Evolutionary conservation across 2,888 invertebrate species (phyloP).

Genomic region (Pseudeuparius sepicola): DNA sequence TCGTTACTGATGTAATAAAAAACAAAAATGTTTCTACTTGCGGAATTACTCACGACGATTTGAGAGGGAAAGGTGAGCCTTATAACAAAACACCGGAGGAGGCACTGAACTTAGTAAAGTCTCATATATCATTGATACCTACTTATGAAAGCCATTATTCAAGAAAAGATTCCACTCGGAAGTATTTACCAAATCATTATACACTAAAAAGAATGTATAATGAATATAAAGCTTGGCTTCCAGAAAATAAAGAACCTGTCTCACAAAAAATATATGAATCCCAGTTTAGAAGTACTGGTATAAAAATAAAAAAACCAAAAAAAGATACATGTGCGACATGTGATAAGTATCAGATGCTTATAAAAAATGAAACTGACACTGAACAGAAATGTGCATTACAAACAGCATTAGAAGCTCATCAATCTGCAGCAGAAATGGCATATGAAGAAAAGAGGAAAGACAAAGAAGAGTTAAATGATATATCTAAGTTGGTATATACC

Average conservation of each 20-base stretch:
- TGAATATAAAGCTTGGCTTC: too few relatives aligned
- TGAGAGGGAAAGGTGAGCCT: constrained; percentile 8
- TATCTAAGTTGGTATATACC: too few relatives aligned
- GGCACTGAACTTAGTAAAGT: background rate
- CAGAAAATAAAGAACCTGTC: constrained; percentile 3
- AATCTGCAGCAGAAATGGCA: constrained; percentile 13
- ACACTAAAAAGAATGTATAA: too few relatives aligned
- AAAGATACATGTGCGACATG: constrained; percentile 15
- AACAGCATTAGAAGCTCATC: too few relatives aligned
- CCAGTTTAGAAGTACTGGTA: constrained; percentile 5
- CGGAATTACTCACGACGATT: constrained; percentile 7
- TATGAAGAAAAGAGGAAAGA: too few relatives aligned
- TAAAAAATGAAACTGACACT: constrained; percentile 4
- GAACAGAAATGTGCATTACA: too few relatives aligned
- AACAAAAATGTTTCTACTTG: constrained; percentile 4
- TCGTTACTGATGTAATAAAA: constrained; percentile 8
- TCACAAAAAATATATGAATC: constrained; percentile 11
- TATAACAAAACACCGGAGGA: constrained; percentile 10
- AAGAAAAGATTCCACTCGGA: constrained; percentile 1
- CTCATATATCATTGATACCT: constrained; percentile 11
- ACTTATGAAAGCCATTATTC: constrained; percentile 5
- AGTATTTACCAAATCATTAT: too few relatives aligned
- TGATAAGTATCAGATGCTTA: constrained; percentile 9
- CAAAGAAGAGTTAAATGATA: too few relatives aligned
- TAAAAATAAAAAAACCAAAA: constrained; percentile 13